phyloP scores from a whole-genome alignment of 2,888 invertebrate species.

The Harmothoe impar region DNA sequence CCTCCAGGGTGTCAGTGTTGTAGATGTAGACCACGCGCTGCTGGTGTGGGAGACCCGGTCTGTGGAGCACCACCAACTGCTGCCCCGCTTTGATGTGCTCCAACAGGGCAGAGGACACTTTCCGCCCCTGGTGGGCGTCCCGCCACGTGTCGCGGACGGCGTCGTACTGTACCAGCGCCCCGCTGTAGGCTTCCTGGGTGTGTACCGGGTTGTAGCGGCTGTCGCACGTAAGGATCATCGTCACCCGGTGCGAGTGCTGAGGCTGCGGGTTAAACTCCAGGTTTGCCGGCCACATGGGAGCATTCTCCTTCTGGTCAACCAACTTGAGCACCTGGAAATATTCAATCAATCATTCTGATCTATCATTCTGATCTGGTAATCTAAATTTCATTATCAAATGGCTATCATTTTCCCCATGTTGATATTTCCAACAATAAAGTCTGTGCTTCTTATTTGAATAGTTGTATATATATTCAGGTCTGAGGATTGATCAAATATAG shows the following conservation, averaged over 20 bases:
- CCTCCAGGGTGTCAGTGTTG: slow-evolving; percentile 4
- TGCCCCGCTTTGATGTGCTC: slow-evolving; percentile 16
- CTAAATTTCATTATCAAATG: too few species aligned
- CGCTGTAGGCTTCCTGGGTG: not conserved
- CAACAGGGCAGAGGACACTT: not conserved
- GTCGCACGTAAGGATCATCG: not conserved
- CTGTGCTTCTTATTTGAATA: too few species aligned
- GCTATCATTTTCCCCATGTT: too few species aligned
- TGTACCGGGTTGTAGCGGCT: not conserved
- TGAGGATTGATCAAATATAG: too few species aligned
- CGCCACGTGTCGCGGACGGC: not conserved
- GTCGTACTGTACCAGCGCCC: not conserved
- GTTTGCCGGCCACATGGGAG: not conserved
- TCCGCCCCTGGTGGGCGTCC: not conserved
- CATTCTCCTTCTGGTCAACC: too few species aligned
- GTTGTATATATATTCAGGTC: too few species aligned
- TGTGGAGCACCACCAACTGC: not conserved
- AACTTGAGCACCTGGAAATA: too few species aligned
- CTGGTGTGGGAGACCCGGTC: not conserved
- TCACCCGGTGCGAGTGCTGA: not conserved
- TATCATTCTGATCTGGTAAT: not conserved
- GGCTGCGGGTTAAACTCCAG: slow-evolving; percentile 9
- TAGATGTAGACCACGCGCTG: not conserved
- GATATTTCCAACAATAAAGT: too few species aligned
- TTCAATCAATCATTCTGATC: too few species aligned